phyloP scores from a whole-genome alignment of 1,140 invertebrate genomes.

The Ganaspis sp. region DNA sequence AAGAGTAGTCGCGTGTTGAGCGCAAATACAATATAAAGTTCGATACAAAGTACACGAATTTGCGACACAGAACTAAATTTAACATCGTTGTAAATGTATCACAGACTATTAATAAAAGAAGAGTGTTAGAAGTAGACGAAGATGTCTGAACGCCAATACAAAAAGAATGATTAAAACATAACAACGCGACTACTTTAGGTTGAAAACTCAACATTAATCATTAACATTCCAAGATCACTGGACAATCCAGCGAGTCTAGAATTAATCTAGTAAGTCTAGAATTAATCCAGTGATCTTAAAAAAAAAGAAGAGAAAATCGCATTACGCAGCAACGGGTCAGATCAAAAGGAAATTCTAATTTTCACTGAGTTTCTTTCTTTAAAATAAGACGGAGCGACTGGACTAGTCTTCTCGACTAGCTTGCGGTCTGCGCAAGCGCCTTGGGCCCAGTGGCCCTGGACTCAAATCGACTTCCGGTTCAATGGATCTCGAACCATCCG shows the following conservation, averaged over 20 bases:
- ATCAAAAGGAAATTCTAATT: conserved; percentile 38
- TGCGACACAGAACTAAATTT: conserved; percentile 29
- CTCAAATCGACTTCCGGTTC: conserved; percentile 63
- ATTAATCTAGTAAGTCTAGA: no score
- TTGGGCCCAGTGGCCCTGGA: conserved; percentile 72
- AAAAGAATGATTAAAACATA: neutral
- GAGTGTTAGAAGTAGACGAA: conserved; percentile 6
- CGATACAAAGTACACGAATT: conserved; percentile 23
- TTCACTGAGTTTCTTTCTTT: conserved; percentile 44
- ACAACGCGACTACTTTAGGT: conserved; percentile 1
- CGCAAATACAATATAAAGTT: conserved; percentile 24
- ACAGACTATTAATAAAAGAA: conserved; percentile 30
- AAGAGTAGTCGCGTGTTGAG: conserved; percentile 25
- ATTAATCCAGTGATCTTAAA: neutral
- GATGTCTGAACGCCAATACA: neutral
- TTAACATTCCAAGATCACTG: neutral
- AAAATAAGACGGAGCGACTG: conserved; percentile 69
- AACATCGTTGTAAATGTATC: conserved; percentile 31
- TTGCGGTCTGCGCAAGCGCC: conserved; percentile 75
- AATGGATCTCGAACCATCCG: conserved; percentile 35
- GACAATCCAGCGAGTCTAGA: neutral
- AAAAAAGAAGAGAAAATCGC: neutral
- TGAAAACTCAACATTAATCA: neutral
- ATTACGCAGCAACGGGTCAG: conserved; percentile 26
- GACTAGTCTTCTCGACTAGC: conserved; percentile 75